These are phyloP conservation scores for Orthonyx spaldingii DNA, from an alignment of 2,113 vertebrate species.

Conservation along the genomic window DNA sequence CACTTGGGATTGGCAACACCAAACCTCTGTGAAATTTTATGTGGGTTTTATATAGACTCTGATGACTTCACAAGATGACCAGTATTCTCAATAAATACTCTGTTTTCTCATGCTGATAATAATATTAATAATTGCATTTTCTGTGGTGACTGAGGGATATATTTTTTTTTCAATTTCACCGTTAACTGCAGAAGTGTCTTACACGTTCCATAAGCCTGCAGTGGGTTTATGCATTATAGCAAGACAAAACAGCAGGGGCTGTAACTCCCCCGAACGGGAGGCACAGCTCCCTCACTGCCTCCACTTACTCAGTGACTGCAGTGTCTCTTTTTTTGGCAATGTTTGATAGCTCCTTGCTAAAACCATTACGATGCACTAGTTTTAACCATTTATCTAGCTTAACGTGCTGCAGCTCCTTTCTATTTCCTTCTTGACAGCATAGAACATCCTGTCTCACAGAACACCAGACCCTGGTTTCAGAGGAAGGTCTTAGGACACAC, in stretches of 20 bases:
- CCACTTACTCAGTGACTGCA: not conserved
- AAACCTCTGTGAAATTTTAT: slow-evolving; percentile 12
- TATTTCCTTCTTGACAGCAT: not conserved
- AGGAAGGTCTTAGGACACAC: not conserved
- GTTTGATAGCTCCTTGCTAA: not conserved
- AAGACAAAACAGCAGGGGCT: not conserved
- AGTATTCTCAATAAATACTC: not conserved
- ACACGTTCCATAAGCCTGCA: fast-evolving
- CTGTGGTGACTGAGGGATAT: not conserved
- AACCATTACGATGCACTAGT: not conserved
- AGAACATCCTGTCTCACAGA: not conserved
- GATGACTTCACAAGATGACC: slow-evolving; percentile 10
- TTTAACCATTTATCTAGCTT: not conserved
- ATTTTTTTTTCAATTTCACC: not conserved
- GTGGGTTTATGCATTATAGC: not conserved
- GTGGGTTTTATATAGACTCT: not conserved
- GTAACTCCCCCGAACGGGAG: fast-evolving
- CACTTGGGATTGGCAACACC: not conserved
- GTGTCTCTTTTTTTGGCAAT: not conserved
- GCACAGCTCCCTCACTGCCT: not conserved
- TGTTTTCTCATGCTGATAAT: not conserved
- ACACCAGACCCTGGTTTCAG: not conserved
- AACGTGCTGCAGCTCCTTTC: fast-evolving
- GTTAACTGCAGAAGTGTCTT: not conserved
- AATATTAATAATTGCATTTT: not conserved